Evolutionary conservation across 92 coral and sea anemone genomes (phyloP), one percentile per base, ranked within the genome.

Genomic region (Virgularia gustaviana): DNA sequence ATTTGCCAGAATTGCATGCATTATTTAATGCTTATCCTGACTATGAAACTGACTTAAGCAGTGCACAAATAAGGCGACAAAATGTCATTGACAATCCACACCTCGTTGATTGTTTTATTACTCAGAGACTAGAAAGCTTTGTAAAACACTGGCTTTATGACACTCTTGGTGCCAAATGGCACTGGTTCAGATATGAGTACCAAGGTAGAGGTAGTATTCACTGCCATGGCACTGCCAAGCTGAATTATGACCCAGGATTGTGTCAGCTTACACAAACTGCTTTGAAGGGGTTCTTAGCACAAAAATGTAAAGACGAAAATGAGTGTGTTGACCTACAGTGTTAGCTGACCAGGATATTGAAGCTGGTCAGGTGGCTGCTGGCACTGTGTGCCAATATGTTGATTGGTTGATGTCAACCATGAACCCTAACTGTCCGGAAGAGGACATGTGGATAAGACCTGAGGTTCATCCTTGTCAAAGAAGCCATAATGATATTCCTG

Each of bases 401-500:
- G 87, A 74, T 62, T 85, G 72, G 81, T 61, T 85, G 33, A 29
- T 86, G 12, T 63, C 82, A 55, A 86, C 84, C 35, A 23, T 78
- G 25, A 86, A 86, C 78, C 84, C 84, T 57, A 77, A 55, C 37
- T 82, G 87, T 49, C 90, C 90, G 36, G 84, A 82, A 63, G 80
- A 78, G 32, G 41, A 65, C 20, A 57, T 72, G 49, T 83, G 87
- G 83, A 52, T 77, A 15, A 77, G 65, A 41, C 82, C 82, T 22
- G 19, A 47, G 20, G 53, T 77, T 10, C 89, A 85, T 62, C 89
- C 89, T n/a, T 85, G 89, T 37, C 84, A 78, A 66, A 77, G 45
- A 68, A n/a, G 28, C 53, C 57, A 82, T 63, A 36, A 73, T 60
- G 81, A 85, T 70, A 82, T 82, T 49, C 57, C 44, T 33, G 80